A percentile compares a stretch with the other conserved stretches of the same genome.
These are phyloP conservation scores for Cephus sareptanus DNA, from an alignment of 2,888 invertebrate genomes.

Conservation along the genomic window DNA sequence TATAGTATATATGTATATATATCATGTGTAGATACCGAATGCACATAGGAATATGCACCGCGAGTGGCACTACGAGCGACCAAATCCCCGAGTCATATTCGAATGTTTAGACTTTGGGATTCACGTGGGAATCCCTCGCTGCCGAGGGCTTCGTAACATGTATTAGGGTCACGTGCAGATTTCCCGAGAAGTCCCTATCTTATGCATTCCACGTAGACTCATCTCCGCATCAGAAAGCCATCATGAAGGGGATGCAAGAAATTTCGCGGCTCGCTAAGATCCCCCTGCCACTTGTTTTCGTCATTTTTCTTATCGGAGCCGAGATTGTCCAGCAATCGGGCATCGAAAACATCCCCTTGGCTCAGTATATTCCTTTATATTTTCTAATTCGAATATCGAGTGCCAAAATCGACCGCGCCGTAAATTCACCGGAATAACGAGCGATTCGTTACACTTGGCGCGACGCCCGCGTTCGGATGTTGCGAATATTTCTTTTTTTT, in stretches of 20 bases:
- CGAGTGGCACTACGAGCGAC: not conserved
- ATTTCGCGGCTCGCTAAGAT: constrained; percentile 22
- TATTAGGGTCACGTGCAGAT: constrained; percentile 63
- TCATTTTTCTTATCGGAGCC: not conserved
- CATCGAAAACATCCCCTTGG: not conserved
- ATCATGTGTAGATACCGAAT: not conserved
- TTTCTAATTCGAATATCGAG: not conserved
- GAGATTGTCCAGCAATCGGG: not conserved
- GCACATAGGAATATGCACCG: not conserved
- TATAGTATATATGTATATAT: too few relatives aligned
- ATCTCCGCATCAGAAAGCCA: constrained; percentile 59
- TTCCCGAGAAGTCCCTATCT: constrained; percentile 45
- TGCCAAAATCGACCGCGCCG: not conserved
- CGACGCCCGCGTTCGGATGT: not conserved
- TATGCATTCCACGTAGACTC: constrained; percentile 60
- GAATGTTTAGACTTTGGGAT: constrained; percentile 49
- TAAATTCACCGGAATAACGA: not conserved
- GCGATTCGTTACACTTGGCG: not conserved
- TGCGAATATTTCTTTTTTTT: not conserved
- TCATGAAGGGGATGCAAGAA: constrained; percentile 56
- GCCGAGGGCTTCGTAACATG: constrained; percentile 21
- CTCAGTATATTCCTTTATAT: not conserved
- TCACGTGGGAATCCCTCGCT: constrained; percentile 40
- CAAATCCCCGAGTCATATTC: constrained; percentile 8
- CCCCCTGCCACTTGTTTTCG: not conserved